Percentiles rank a stretch among this genome's conserved stretches.
phyloP scores from a whole-genome alignment of 2,888 invertebrate species.

The Clostera curtula region DNA sequence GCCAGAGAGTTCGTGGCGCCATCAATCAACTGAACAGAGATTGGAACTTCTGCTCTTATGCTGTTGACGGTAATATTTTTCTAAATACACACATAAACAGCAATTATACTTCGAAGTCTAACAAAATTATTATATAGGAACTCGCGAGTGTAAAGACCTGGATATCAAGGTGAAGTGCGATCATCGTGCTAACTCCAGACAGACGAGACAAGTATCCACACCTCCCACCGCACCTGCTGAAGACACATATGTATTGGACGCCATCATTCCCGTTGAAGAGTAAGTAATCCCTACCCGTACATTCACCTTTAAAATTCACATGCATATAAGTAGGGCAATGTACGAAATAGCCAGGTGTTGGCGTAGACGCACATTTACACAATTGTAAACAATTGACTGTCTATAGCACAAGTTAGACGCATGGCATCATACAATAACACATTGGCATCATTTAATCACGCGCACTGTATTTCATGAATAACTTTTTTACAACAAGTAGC shows the following conservation, averaged over 20 bases:
- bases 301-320: no score
- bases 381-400: no score
- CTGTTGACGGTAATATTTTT: constrained; percentile 80
- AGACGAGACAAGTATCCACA: constrained; percentile 76
- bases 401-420: no score
- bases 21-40: constrained; percentile 94
- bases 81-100: no score
- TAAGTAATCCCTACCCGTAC: constrained; percentile 70
- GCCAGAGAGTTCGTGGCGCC: constrained; percentile 91
- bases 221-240: constrained; percentile 78
- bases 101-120: no score
- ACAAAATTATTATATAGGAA: constrained; percentile 51
- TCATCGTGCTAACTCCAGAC: constrained; percentile 80
- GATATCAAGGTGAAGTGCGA: constrained; percentile 95
- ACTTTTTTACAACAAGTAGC: no score
- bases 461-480: no score
- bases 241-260: constrained; percentile 87
- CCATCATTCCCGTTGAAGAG: constrained; percentile 89
- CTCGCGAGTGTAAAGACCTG: constrained; percentile 91
- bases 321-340: constrained; percentile 1
- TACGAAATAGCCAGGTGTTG: constrained; percentile 24
- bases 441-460: no score
- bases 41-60: constrained; percentile 97
- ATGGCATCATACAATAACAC: no score
- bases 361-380: constrained; percentile 22